Evolutionary conservation across 2,113 vertebrate genomes (phyloP).

Genomic region (Zeus faber): DNA sequence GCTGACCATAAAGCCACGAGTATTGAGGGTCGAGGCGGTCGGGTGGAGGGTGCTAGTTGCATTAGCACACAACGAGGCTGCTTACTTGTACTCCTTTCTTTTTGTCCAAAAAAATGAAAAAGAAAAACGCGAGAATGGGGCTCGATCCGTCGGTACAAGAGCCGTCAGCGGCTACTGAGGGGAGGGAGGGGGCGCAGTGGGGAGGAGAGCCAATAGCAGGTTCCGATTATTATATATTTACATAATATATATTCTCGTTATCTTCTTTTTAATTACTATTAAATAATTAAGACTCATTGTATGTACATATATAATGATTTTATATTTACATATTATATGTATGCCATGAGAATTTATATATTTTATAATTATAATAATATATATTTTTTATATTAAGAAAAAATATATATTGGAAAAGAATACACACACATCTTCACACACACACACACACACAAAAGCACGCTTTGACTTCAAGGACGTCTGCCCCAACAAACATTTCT

Average conservation of each 20-base stretch:
- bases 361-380: too few species aligned
- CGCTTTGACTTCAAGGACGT: not conserved
- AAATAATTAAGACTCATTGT: too few species aligned
- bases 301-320: too few species aligned
- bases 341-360: too few species aligned
- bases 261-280: too few species aligned
- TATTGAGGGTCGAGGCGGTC: too few species aligned
- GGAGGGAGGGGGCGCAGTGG: not conserved
- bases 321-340: too few species aligned
- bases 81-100: constrained; percentile 75
- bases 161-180: constrained; percentile 82
- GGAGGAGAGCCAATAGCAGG: not conserved
- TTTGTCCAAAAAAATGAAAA: constrained; percentile 65
- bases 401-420: not conserved
- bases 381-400: too few species aligned
- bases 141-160: constrained; percentile 74
- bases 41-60: too few species aligned
- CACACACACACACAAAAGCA: not conserved
- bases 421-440: not conserved
- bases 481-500: too few species aligned
- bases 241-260: not conserved
- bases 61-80: too few species aligned
- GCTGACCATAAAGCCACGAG: constrained; percentile 10
- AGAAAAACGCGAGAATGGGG: constrained; percentile 61
- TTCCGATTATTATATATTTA: not conserved